Evolutionary conservation across 2,113 vertebrate genomes (phyloP).

Genomic region (Riparia riparia): DNA sequence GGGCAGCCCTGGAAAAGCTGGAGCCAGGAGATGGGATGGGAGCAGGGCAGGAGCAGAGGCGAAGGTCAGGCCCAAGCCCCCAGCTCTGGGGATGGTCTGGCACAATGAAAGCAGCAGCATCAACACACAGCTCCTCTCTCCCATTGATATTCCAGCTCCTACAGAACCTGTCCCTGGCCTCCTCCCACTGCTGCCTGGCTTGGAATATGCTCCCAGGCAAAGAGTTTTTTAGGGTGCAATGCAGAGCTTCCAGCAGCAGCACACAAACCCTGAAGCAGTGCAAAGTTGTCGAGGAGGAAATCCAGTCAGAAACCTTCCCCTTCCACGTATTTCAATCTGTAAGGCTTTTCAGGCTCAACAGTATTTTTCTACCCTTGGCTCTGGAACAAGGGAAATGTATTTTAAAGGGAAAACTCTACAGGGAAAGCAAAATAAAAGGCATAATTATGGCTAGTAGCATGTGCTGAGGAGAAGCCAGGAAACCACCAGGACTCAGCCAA

Average conservation of each 20-base stretch:
- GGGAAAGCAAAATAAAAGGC: neutral
- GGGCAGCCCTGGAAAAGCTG: neutral
- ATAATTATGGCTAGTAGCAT: neutral
- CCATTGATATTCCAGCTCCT: rapidly evolving
- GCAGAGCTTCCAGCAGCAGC: neutral
- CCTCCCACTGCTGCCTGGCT: neutral
- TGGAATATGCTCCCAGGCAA: rapidly evolving
- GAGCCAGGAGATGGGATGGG: neutral
- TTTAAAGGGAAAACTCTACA: neutral
- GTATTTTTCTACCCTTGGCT: neutral
- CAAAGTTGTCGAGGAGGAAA: neutral
- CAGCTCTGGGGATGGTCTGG: neutral
- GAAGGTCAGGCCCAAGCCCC: neutral
- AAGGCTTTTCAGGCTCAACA: neutral
- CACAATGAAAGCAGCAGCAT: neutral
- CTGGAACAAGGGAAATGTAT: neutral
- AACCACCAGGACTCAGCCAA: neutral
- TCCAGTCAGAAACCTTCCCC: neutral
- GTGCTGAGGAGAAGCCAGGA: neutral
- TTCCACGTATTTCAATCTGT: rapidly evolving
- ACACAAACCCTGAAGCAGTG: neutral
- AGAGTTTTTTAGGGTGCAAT: rapidly evolving
- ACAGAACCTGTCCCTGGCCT: rapidly evolving
- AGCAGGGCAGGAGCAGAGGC: neutral
- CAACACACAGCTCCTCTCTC: rapidly evolving